These are phyloP conservation scores for Taxidea taxus DNA, from an alignment of 2,113 vertebrate genomes.

Conservation along the genomic window DNA sequence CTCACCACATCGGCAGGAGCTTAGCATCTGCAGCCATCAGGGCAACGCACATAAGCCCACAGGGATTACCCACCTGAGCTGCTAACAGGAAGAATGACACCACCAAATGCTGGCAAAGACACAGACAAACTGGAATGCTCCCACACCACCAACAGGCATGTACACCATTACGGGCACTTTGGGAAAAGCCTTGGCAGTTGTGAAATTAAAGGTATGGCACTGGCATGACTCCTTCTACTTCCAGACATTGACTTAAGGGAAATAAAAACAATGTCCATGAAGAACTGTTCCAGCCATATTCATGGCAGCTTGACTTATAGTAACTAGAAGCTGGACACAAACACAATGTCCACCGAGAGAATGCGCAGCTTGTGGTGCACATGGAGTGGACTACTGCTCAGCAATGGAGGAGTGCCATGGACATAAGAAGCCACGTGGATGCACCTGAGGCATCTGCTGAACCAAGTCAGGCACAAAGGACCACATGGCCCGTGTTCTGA, in stretches of 20 bases:
- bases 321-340: background rate
- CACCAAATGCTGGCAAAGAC: background rate
- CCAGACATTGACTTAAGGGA: background rate
- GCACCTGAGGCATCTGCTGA: background rate
- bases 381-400: background rate
- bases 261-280: background rate
- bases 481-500: background rate
- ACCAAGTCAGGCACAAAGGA: background rate
- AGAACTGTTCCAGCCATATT: background rate
- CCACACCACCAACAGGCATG: background rate
- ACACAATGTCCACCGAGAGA: background rate
- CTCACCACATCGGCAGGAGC: background rate
- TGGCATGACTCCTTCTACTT: background rate
- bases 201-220: background rate
- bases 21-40: background rate
- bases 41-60: background rate
- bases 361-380: background rate
- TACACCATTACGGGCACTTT: background rate
- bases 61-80: background rate
- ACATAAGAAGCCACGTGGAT: fast-evolving
- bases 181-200: background rate
- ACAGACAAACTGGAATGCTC: background rate
- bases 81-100: background rate
- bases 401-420: fast-evolving
- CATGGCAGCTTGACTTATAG: background rate